phyloP scores from a whole-genome alignment of 1,140 invertebrate species.

The Drosophila santomea region DNA sequence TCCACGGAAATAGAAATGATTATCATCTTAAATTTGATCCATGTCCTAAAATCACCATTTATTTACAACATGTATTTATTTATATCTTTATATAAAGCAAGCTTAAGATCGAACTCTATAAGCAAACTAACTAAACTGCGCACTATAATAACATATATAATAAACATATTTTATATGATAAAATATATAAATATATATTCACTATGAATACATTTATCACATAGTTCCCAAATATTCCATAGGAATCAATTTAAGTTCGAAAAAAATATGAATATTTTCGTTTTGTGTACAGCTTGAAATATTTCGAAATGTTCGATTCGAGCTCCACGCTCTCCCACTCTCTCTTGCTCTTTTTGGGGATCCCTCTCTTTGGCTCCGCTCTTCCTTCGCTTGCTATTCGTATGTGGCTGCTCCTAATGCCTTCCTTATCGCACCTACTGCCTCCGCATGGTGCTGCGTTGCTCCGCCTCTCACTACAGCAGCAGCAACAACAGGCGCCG shows the following conservation, averaged over 20 bases:
- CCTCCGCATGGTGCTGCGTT: slow-evolving; percentile 9
- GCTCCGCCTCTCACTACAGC: slow-evolving; percentile 39
- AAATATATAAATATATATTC: not conserved
- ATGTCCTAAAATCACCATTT: not conserved
- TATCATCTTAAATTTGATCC: not conserved
- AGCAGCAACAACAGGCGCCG: slow-evolving; percentile 31
- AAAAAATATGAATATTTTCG: not conserved
- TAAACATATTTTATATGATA: not conserved
- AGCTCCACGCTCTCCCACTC: slow-evolving; percentile 23
- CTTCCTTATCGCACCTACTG: slow-evolving; percentile 67
- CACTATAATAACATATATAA: no score
- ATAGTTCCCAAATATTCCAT: not conserved
- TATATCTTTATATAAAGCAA: no score
- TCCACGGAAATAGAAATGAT: not conserved
- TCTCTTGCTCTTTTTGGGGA: slow-evolving; percentile 15
- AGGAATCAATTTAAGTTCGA: not conserved
- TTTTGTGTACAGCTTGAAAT: slow-evolving; percentile 60
- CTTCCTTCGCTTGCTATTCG: slow-evolving; percentile 16
- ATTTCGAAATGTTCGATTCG: slow-evolving; percentile 5
- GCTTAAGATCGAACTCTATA: no score
- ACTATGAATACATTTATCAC: not conserved
- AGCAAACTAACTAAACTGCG: no score
- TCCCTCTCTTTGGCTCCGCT: slow-evolving; percentile 6
- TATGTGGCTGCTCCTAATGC: slow-evolving; percentile 26
- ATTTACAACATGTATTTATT: not conserved